Evolutionary conservation across 2,797 vertebrate species (phyloP).

Genomic region (Anguilla megastoma): DNA sequence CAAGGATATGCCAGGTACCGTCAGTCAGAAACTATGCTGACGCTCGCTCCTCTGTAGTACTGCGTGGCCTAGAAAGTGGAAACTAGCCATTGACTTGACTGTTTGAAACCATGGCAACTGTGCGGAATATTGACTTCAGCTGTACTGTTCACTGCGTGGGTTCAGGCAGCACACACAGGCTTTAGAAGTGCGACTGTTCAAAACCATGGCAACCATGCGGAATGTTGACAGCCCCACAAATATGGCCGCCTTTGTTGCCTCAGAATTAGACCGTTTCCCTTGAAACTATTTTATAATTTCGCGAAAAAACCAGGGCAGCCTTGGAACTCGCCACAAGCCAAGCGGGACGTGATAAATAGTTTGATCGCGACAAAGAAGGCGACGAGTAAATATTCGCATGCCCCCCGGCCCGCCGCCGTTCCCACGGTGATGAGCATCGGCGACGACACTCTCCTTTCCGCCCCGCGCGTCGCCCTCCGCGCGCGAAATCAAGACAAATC

Average conservation of each 20-base stretch:
- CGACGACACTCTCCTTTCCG: constrained; percentile 10
- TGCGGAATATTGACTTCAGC: too few relatives aligned
- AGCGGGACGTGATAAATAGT: constrained; percentile 9
- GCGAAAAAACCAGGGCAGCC: not conserved
- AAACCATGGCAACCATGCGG: not conserved
- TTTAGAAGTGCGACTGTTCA: too few relatives aligned
- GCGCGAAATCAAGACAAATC: constrained; percentile 63
- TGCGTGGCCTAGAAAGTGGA: too few relatives aligned
- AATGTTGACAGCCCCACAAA: not conserved
- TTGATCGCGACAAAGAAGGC: constrained; percentile 14
- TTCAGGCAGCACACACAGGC: too few relatives aligned
- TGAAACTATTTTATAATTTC: not conserved
- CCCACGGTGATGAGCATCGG: not conserved
- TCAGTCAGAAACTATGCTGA: too few relatives aligned
- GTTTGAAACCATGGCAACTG: too few relatives aligned
- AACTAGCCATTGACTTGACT: too few relatives aligned
- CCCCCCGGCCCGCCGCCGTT: not conserved
- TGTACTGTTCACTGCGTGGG: too few relatives aligned
- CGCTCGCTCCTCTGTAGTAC: too few relatives aligned
- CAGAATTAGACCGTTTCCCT: not conserved
- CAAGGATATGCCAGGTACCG: too few relatives aligned
- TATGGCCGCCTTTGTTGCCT: not conserved
- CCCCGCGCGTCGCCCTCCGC: constrained; percentile 34
- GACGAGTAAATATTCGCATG: not conserved
- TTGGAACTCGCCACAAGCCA: not conserved